Base-by-base conservation (phyloP, 2,113 vertebrate genomes). In the Patagioenas fasciata region DNA sequence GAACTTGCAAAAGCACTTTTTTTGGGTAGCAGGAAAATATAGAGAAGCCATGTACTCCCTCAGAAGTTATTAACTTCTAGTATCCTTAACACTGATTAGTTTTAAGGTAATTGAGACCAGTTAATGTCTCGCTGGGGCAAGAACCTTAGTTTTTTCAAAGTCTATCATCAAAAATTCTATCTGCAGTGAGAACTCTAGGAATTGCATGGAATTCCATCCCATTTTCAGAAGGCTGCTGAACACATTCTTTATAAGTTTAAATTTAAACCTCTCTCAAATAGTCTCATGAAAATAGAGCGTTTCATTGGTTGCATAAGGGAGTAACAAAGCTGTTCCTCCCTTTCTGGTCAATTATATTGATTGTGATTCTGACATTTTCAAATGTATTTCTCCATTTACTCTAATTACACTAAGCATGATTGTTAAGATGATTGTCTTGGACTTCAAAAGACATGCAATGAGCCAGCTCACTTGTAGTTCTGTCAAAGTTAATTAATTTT, bases 401-500 rank as follows among this genome's bases (percentile, higher is more conserved):
- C 53, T 67, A 89, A 84, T 96, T 96, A 95, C 74, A 87, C 75
- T 93, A 89, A 91, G 82, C 84, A 85, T 38, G 66, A 91, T 85
- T 91, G 80, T 95, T 96, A 84, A 80, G 77, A 75, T 62, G n/a
- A 94, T 95, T 95, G 92, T 82, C 85, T 92, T 47, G 67, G 82
- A 95, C 93, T 96, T 96, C 1, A 5, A 88, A 92, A 94, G 82
- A 81, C 13, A 0, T 75, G 48, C 79, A 95, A 50, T 53, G 84
- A 92, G 60, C 67, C 79, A 84, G 70, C 40, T 91, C 32, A 74
- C 86, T 95, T 96, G 93, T 87, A 95, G 70, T 51, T 50, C 79
- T 97, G 93, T 91, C 94, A 92, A 92, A 91, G 62, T 93, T 93
- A 96, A 95, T 96, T 96, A 94, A 85, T 96, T 96, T 97, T 95